phyloP scores from a whole-genome alignment of 2,113 vertebrate species.

The human region DNA sequence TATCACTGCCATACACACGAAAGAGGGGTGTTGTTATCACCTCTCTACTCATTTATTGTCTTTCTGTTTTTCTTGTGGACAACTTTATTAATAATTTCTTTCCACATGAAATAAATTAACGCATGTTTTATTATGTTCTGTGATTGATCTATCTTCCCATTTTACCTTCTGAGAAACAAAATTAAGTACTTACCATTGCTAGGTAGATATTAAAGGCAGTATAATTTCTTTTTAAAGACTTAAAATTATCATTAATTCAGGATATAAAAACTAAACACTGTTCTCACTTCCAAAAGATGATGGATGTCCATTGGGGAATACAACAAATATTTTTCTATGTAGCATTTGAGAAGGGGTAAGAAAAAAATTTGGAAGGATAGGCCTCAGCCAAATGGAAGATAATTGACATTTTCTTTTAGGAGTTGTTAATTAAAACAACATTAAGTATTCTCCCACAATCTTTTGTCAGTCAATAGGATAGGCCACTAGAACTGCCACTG shows the following conservation, averaged over 20 bases:
- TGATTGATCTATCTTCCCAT: background rate
- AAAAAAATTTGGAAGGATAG: constrained; percentile 70
- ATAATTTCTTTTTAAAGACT: background rate
- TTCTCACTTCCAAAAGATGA: constrained; percentile 41
- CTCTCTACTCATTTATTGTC: background rate
- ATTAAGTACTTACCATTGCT: background rate
- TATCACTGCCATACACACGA: background rate
- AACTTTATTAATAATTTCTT: background rate
- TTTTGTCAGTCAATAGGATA: constrained; percentile 83
- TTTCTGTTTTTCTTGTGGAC: background rate
- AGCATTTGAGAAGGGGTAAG: constrained; percentile 39
- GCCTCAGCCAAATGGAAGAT: constrained; percentile 78
- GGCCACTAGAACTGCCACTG: constrained; percentile 81
- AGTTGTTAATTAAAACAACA: constrained; percentile 86
- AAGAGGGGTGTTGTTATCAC: background rate
- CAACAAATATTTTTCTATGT: constrained; percentile 49
- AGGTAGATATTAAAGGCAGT: constrained; percentile 38
- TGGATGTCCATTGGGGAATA: background rate
- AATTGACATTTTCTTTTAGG: constrained; percentile 86
- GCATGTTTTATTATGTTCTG: background rate
- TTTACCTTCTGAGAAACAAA: background rate
- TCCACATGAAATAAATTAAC: background rate
- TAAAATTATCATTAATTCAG: constrained; percentile 43
- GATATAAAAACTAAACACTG: constrained; percentile 43
- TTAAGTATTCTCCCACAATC: constrained; percentile 80